phyloP scores from a whole-genome alignment of 1,140 invertebrate species.

The Heterodera schachtii region DNA sequence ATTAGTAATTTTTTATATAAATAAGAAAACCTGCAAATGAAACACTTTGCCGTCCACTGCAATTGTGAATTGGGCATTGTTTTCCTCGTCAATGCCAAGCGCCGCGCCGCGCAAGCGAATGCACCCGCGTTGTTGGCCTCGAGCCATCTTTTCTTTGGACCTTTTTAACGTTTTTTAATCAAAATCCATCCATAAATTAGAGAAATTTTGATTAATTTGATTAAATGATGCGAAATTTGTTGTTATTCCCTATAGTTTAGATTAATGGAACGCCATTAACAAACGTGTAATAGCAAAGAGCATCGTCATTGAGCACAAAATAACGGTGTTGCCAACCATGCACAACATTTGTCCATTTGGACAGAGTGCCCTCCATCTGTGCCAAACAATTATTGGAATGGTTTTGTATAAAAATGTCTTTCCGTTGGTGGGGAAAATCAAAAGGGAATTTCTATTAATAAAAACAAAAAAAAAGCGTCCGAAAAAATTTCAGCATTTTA shows the following conservation, averaged over 20 bases:
- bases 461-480: no score
- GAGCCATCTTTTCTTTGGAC: constrained; percentile 92
- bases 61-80: constrained; percentile 97
- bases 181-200: background rate
- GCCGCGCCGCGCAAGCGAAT: constrained; percentile 81
- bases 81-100: constrained; percentile 97
- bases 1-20: no score
- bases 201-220: constrained; percentile 22
- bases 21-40: constrained; percentile 85
- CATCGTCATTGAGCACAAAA: constrained; percentile 84
- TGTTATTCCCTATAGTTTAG: no score
- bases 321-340: constrained; percentile 99
- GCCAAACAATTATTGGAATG: no score
- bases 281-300: constrained; percentile 70
- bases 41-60: constrained; percentile 98
- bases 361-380: constrained; percentile 92
- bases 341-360: constrained; percentile 99
- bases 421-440: no score
- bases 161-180: background rate
- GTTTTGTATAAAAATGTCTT: no score
- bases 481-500: no score
- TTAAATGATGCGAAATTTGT: no score
- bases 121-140: constrained; percentile 90
- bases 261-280: no score
- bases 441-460: no score